Base-by-base conservation (phyloP, 2,888 invertebrate genomes). In the Camptogramma bilineatum region DNA sequence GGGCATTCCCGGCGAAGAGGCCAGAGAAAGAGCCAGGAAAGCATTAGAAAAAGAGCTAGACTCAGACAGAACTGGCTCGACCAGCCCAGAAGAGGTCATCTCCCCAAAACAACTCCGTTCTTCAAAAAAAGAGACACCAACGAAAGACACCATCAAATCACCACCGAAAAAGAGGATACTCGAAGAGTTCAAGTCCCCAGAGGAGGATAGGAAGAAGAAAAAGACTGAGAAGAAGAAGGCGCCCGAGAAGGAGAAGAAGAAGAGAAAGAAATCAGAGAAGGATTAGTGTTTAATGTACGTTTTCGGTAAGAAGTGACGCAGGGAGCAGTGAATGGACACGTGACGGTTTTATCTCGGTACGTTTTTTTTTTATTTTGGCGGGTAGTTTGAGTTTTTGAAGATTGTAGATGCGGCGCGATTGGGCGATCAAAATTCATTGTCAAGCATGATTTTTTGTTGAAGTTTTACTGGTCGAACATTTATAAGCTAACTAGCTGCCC, bases 241-340 rank as follows among this genome's bases (percentile, higher is more conserved):
- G 31, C 58, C 74, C 2, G 78, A 79, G 64, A 72, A 79, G 47
- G 79, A 78, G 70, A 78, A 77, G 77, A 68, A 73, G 67, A 79
- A 75, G 55, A 74, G 78, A 72, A 94, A 85, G 85, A 91, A 86
- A 78, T 84, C 85, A 0, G 91, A 89, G 77, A 93, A 90, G 65
- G 91, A 91, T 76, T 91, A 92, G 92, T 91, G 91, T 87, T 89
- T 90, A 69, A 75, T 86, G 70, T 82, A 87, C 70, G 88, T 91
- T 73, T 91, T 88, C 74, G 85, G 80, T 66, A 87, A 83, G 73
- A 77, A 81, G 65, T 81, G 78, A 75, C 56, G 59, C 53, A 61
- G 63, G 53, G 59, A 51, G 19, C 61, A 57, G 61, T 68, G 68
- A 58, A 68, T 59, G 65, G 72, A 70, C 70, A 62, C 4, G 70